phyloP scores from a whole-genome alignment of 2,797 vertebrate species.

The Emys orbicularis region DNA sequence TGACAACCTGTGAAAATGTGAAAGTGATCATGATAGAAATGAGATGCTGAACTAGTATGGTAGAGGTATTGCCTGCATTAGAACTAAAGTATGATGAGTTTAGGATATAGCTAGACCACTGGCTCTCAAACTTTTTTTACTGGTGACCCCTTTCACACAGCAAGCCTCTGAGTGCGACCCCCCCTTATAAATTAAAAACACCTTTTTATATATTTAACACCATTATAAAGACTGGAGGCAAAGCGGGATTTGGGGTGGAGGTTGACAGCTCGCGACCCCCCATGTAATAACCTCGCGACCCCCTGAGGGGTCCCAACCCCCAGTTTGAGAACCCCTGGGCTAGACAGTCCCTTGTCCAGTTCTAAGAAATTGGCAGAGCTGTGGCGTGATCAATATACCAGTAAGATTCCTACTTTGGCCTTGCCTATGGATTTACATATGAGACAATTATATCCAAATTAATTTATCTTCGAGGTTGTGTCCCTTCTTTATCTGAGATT shows the following conservation, averaged over 20 bases:
- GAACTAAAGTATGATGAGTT: background rate
- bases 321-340: background rate
- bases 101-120: background rate
- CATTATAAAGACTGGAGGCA: too few species aligned
- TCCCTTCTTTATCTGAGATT: background rate
- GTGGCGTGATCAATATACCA: background rate
- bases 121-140: too few species aligned
- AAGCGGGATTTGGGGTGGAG: too few species aligned
- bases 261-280: too few species aligned
- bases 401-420: background rate
- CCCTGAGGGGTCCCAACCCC: too few species aligned
- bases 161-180: too few species aligned
- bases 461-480: background rate
- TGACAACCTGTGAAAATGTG: slow-evolving; percentile 6
- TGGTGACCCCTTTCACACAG: too few species aligned
- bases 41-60: slow-evolving; percentile 57
- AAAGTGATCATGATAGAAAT: slow-evolving; percentile 36
- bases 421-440: background rate
- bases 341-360: background rate
- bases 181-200: too few species aligned
- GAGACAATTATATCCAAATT: background rate
- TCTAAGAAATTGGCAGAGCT: background rate
- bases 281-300: too few species aligned
- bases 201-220: too few species aligned
- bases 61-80: background rate